Evolutionary conservation across 2,113 vertebrate genomes (phyloP).

Genomic region (Oryzias woworae): DNA sequence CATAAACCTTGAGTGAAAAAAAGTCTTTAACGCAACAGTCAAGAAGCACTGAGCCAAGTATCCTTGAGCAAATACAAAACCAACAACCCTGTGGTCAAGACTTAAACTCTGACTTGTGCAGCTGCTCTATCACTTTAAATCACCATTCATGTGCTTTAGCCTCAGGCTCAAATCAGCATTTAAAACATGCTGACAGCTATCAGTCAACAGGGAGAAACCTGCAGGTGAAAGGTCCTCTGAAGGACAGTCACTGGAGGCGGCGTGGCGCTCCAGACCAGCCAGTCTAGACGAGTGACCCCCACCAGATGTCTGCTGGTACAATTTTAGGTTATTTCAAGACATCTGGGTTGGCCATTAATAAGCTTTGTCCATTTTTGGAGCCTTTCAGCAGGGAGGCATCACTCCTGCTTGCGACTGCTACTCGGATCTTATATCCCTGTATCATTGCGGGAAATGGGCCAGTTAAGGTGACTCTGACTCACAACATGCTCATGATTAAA

Average conservation of each 20-base stretch:
- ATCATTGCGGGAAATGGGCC: conserved; percentile 46
- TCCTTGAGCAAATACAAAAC: background rate
- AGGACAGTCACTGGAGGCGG: conserved; percentile 20
- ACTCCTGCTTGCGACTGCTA: conserved; percentile 45
- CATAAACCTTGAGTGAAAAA: background rate
- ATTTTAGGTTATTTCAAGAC: conserved; percentile 59
- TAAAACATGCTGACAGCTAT: conserved; percentile 20
- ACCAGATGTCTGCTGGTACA: conserved; percentile 41
- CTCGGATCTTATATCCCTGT: conserved; percentile 38
- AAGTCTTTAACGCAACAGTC: background rate
- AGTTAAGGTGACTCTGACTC: conserved; percentile 37
- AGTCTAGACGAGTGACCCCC: conserved; percentile 43
- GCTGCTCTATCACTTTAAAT: conserved; percentile 14
- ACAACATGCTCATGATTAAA: background rate
- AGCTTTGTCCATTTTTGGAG: conserved; percentile 63
- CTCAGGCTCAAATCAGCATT: conserved; percentile 1
- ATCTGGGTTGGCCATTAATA: conserved; percentile 69
- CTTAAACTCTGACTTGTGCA: background rate
- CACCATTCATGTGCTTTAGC: conserved; percentile 7
- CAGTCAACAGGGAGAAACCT: background rate
- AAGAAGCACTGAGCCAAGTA: background rate
- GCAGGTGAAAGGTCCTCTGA: conserved; percentile 37
- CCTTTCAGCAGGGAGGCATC: conserved; percentile 48
- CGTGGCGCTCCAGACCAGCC: background rate
- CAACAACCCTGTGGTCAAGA: background rate